Percentiles rank a stretch among this genome's conserved stretches.
Evolutionary conservation across 92 coral and sea anemone genomes (phyloP).

Genomic region (Muricea muricata): DNA sequence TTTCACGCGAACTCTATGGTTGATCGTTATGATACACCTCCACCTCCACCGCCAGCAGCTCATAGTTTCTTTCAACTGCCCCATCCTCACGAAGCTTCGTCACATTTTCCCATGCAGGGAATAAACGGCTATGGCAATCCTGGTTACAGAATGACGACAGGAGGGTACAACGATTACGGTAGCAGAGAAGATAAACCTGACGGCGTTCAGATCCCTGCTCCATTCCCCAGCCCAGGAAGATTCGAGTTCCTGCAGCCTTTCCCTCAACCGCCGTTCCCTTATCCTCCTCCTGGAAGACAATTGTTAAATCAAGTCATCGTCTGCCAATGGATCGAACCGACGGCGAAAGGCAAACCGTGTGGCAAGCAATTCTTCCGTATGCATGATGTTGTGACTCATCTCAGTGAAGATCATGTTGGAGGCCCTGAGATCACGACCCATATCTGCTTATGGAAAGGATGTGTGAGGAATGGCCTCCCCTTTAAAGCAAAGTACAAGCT

Average conservation of each 20-base stretch:
- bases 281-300: conserved; percentile 62
- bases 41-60: conserved; percentile 8
- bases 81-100: conserved; percentile 35
- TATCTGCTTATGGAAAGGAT: conserved; percentile 97
- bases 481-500: conserved; percentile 99
- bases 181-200: conserved; percentile 40
- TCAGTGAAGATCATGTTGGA: conserved; percentile 98
- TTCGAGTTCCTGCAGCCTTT: conserved; percentile 28
- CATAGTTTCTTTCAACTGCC: not conserved
- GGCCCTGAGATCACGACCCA: conserved; percentile 98
- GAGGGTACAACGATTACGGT: conserved; percentile 28
- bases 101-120: conserved; percentile 27
- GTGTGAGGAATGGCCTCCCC: conserved; percentile 93
- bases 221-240: conserved; percentile 8
- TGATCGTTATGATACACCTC: conserved; percentile 41
- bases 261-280: conserved; percentile 38
- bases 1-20: conserved; percentile 44
- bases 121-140: conserved; percentile 28
- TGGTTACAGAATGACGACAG: conserved; percentile 21
- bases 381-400: conserved; percentile 99
- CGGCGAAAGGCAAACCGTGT: conserved; percentile 96
- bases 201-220: conserved; percentile 1
- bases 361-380: conserved; percentile 98
- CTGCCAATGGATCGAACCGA: conserved; percentile 99
- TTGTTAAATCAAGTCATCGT: conserved; percentile 96